Percentiles rank a stretch among this genome's conserved stretches.
Conservation (phyloP, 2,797 vertebrate genomes). For the Spheniscus humboldti region DNA sequence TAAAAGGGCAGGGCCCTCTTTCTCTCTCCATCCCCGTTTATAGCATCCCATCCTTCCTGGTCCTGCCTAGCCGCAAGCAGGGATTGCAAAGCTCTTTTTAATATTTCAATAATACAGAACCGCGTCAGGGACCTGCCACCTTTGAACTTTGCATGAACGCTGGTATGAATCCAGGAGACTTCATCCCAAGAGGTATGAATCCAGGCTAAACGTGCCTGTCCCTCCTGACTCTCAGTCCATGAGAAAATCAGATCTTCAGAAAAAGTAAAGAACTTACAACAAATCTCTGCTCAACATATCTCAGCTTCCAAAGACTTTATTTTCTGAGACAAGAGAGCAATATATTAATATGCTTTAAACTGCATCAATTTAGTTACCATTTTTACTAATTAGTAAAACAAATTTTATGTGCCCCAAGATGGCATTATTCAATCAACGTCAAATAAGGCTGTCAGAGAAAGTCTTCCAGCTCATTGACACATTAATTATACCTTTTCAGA, state of each 20-base stretch:
- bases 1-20: background rate
- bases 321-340: background rate
- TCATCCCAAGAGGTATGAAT: background rate
- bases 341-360: background rate
- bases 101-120: background rate
- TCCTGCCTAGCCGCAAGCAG: background rate
- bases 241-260: background rate
- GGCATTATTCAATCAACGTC: background rate
- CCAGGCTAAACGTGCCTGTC: accelerated
- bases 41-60: background rate
- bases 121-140: background rate
- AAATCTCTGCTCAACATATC: background rate
- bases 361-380: background rate
- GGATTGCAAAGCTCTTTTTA: background rate
- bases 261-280: background rate
- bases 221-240: background rate
- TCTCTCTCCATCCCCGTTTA: accelerated
- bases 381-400: constrained; percentile 14
- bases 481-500: background rate
- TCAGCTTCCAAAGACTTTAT: background rate
- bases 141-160: accelerated
- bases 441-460: background rate
- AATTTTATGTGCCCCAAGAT: background rate
- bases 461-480: background rate
- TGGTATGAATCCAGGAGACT: background rate